Percentiles rank a stretch among this genome's conserved stretches.
Conservation (phyloP, 2,888 invertebrate species). For the Rhopalosiphum nymphaeae region DNA sequence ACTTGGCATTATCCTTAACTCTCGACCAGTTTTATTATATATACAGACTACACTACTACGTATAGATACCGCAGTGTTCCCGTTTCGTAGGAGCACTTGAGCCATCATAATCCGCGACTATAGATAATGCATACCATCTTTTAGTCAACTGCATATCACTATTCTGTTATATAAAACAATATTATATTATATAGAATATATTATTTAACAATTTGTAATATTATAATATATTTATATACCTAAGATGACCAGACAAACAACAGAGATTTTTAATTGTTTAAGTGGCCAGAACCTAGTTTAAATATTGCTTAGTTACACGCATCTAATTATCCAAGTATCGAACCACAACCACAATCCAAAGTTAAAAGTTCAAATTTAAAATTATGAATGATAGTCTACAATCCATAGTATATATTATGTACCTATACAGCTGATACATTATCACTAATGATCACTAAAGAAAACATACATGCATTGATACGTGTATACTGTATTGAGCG, state of each 20-base stretch:
- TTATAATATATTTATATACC: neutral
- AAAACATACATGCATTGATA: neutral
- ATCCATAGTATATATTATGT: neutral
- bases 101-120: neutral
- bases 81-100: neutral
- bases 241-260: neutral
- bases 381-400: neutral
- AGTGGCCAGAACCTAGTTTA: neutral
- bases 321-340: neutral
- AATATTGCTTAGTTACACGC: neutral
- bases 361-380: neutral
- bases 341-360: neutral
- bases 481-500: neutral
- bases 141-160: neutral
- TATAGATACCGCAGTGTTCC: neutral
- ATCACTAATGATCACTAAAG: too few species aligned
- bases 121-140: neutral
- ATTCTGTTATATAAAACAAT: neutral
- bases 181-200: neutral
- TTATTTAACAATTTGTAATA: neutral
- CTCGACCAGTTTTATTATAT: neutral
- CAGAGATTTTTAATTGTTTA: neutral
- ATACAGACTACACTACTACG: neutral
- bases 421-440: neutral
- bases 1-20: slow-evolving; percentile 34